Base-by-base conservation (phyloP, 2,113 vertebrate genomes). In the Motacilla alba region DNA sequence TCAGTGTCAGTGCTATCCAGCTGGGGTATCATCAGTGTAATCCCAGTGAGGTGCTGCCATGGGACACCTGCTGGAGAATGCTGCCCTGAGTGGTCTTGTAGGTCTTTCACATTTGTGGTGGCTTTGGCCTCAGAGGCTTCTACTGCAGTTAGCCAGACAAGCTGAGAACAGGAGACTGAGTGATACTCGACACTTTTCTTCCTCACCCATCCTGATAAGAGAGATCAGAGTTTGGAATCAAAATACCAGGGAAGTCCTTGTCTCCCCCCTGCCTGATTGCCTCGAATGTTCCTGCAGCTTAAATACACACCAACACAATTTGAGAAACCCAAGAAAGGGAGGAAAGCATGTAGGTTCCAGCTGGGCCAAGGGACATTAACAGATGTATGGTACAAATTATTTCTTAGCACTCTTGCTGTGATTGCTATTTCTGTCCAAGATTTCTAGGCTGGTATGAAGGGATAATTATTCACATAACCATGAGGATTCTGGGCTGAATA, bases 321-420 rank as follows among this genome's bases (percentile, higher is more conserved):
- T 44, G 64, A 96, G 88, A 96, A 96, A 86, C 39, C 67, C 90
- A 80, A 89, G 94, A 89, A 3, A 56, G 37, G 69, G 85, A 90
- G 37, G 69, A 68, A 92, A 87, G 68, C 74, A 73, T 89, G 47
- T 15, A 86, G 79, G 58, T 81, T 97, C 94, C 94, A 96, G 88
- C 95, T 97, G 94, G 88, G 94, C 88, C 87, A 81, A 82, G 88
- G 93, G 90, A 96, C 76, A 70, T 73, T 86, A 93, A 81, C 95
- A 97, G 96, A 96, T 96, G 95, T 89, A 95, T 15, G 1, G 60
- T 78, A 95, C 95, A 93, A 96, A 96, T 96, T 90, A 96, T 93
- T 94, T 95, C 88, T 93, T 94, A 96, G 93, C 94, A 93, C 94
- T 77, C 95, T 95, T 93, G 95, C 94, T 97, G 96, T 96, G 96